Evolutionary conservation across 2,113 vertebrate species (phyloP).

Genomic region (Parotia lawesii): DNA sequence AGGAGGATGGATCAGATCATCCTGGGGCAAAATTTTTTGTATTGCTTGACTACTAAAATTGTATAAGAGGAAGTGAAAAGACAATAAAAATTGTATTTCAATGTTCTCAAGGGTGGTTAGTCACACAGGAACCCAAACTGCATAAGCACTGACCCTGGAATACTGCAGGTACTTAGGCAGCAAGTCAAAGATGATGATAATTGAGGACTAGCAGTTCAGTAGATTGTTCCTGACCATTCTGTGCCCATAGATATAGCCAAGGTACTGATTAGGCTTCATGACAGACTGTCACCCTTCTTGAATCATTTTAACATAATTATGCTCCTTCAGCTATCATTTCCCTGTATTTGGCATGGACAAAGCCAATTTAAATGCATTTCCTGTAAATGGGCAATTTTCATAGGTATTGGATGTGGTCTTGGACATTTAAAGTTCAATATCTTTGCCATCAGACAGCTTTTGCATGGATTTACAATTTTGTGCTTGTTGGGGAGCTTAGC

Average conservation of each 20-base stretch:
- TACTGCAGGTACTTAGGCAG: conserved; percentile 31
- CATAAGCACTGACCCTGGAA: conserved; percentile 39
- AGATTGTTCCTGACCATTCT: conserved; percentile 65
- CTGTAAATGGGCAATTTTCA: conserved; percentile 71
- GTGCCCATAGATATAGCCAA: conserved; percentile 30
- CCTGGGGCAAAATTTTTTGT: background rate
- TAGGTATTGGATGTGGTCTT: conserved; percentile 60
- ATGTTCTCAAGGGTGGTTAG: conserved; percentile 9
- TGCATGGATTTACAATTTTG: conserved; percentile 44
- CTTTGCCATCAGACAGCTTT: conserved; percentile 60
- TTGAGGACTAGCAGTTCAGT: conserved; percentile 54
- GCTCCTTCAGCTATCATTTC: conserved; percentile 68
- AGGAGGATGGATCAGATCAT: background rate
- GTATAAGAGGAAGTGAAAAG: conserved; percentile 28
- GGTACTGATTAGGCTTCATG: conserved; percentile 68
- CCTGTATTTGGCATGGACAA: conserved; percentile 58
- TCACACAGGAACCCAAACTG: conserved; percentile 15
- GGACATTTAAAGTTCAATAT: conserved; percentile 65
- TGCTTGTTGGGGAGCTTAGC: conserved; percentile 18
- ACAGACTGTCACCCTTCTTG: conserved; percentile 58
- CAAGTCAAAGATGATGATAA: conserved; percentile 72
- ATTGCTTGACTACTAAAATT: conserved; percentile 7
- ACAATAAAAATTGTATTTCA: conserved; percentile 5
- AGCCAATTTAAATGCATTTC: conserved; percentile 73
- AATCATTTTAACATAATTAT: conserved; percentile 71